Evolutionary conservation across 2,797 vertebrate species (phyloP), one percentile per base, ranked within the genome.

Genomic region (Sparidentex hasta): DNA sequence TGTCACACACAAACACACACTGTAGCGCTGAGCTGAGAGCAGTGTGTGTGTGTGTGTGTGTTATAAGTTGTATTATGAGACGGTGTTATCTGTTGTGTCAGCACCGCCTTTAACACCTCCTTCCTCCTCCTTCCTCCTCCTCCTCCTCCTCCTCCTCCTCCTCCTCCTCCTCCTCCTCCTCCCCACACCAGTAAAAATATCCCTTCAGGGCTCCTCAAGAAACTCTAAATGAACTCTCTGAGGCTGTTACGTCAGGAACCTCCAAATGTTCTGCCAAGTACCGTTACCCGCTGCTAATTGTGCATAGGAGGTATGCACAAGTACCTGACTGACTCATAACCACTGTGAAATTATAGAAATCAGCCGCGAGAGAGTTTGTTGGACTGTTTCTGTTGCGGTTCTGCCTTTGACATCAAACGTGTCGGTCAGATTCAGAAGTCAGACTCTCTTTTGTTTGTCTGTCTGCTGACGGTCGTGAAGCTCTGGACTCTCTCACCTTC

Each of bases 51-150:
- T 83, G 87, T 87, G 90, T 80, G 72, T 83, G 86, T 83, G 87
- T 87, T 89, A 92, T 91, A 85, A 88, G 79, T 64, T 62, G 64
- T 69, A 46, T 73, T 80, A 27, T 78, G 25, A 73, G 71, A 71
- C 78, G 73, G 81, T 76, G 84, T 91, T 93, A 88, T 93, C 88
- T 82, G 74, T 83, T 78, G 71, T 86, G 88, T 93, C 88, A 91
- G 17, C 77, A 41, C 80, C 48, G 58, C 70, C 65, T 83, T 88
- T 78, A 88, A 88, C 87, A 77, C 78, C 84, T 78, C 77, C 84
- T 74, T 33, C 33, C 33, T 65, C 63, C 62, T 72, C 69, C 52
- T 68, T n/a, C 33, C 33, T 8, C 33, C 33, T 33, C 33, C 33
- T 33, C 33, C 33, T 33, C 33, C 33, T 33, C 33, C 33, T 65